These are phyloP conservation scores for Neogale vison DNA, from an alignment of 2,113 vertebrate species.

Conservation along the genomic window DNA sequence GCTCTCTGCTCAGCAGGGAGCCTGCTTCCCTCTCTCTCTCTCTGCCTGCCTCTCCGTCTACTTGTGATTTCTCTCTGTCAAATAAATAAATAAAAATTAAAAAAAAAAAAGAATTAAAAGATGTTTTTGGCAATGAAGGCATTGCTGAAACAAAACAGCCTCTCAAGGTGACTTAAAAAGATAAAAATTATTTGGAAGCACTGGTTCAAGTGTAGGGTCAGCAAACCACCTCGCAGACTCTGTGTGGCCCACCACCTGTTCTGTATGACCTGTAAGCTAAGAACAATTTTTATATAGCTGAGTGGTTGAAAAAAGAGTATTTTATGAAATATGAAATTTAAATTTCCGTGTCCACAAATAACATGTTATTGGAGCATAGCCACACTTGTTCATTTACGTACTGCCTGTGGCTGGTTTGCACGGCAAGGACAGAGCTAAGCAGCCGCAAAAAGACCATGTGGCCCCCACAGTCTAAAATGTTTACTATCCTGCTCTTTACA, in stretches of 20 bases:
- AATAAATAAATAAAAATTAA: too few relatives aligned
- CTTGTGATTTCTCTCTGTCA: too few relatives aligned
- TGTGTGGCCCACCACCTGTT: background rate
- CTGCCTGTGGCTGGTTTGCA: accelerated
- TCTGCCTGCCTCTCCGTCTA: too few relatives aligned
- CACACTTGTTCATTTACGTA: accelerated
- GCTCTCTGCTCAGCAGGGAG: too few relatives aligned
- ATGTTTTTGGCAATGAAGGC: conserved; percentile 15
- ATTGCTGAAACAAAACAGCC: background rate
- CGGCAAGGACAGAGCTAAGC: background rate
- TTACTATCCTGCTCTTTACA: background rate
- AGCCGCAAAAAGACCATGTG: background rate
- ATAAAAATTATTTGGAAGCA: background rate
- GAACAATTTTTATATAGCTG: background rate
- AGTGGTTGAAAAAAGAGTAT: background rate
- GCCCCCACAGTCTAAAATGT: background rate
- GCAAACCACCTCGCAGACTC: background rate
- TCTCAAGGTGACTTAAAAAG: background rate
- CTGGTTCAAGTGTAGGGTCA: background rate
- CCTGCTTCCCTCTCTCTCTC: too few relatives aligned
- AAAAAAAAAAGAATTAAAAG: conserved; percentile 35
- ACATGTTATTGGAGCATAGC: background rate
- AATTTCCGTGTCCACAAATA: background rate
- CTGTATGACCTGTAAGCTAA: background rate
- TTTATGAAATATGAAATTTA: background rate